These are phyloP conservation scores for Glaucomys volans DNA, from an alignment of 2,113 vertebrate species.

Conservation along the genomic window DNA sequence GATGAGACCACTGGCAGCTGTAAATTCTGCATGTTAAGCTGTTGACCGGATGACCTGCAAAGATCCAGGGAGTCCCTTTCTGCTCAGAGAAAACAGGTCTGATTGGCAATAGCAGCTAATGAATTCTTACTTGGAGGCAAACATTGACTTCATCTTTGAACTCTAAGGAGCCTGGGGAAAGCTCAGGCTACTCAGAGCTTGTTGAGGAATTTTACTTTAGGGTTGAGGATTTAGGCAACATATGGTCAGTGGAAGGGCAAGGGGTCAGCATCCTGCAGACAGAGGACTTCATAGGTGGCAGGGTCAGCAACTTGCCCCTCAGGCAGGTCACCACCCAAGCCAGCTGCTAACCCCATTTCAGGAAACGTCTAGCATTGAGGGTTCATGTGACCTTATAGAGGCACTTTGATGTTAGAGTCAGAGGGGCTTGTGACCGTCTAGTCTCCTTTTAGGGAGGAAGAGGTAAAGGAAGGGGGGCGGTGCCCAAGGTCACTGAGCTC, in stretches of 20 bases:
- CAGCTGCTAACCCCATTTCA: background rate
- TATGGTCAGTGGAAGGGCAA: background rate
- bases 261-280: background rate
- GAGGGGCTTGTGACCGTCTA: background rate
- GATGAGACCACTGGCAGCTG: background rate
- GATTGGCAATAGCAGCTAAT: slow-evolving; percentile 76
- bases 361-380: background rate
- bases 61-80: slow-evolving; percentile 45
- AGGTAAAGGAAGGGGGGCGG: background rate
- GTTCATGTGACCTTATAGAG: background rate
- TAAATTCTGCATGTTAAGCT: slow-evolving; percentile 59
- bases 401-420: background rate
- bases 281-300: background rate
- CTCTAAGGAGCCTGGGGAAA: slow-evolving; percentile 45
- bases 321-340: background rate
- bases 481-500: background rate
- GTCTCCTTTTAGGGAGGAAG: background rate
- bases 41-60: slow-evolving; percentile 56
- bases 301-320: background rate
- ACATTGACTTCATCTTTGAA: slow-evolving; percentile 78
- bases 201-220: slow-evolving; percentile 55
- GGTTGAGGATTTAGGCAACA: slow-evolving; percentile 13
- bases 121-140: slow-evolving; percentile 75
- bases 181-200: slow-evolving; percentile 38
- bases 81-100: slow-evolving; percentile 63